Conservation (phyloP, 2,113 vertebrate genomes). For the Platichthys stellatus region DNA sequence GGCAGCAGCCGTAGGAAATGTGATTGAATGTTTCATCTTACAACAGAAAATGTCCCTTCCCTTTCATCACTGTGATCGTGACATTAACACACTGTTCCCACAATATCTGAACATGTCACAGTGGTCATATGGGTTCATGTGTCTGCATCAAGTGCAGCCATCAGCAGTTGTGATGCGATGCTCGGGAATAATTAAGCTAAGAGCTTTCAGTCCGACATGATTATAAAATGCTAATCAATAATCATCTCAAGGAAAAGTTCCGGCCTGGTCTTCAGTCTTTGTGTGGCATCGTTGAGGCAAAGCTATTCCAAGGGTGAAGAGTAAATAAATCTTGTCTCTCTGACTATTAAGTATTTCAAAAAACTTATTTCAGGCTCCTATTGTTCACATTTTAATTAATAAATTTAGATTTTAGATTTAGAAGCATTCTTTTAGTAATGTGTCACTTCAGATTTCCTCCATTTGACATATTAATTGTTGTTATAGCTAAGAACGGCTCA, state of each 20-base stretch:
- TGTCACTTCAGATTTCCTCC: background rate
- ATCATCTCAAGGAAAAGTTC: background rate
- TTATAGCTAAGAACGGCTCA: background rate
- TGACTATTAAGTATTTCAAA: background rate
- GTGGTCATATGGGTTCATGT: background rate
- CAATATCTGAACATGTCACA: slow-evolving; percentile 9
- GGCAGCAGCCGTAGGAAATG: slow-evolving; percentile 1
- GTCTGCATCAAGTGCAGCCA: background rate
- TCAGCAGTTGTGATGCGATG: background rate
- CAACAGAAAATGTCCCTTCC: slow-evolving; percentile 6
- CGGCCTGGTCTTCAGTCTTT: background rate
- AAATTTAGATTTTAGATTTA: background rate
- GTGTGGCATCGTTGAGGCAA: background rate
- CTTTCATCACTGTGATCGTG: slow-evolving; percentile 15
- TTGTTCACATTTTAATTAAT: background rate
- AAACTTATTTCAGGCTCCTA: background rate
- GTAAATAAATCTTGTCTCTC: no score
- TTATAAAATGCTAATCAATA: slow-evolving; percentile 27
- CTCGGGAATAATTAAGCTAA: slow-evolving; percentile 15
- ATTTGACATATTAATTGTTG: background rate
- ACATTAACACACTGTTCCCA: slow-evolving; percentile 20
- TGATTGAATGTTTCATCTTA: background rate
- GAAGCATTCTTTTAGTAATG: background rate
- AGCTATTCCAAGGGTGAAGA: background rate
- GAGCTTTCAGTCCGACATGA: slow-evolving; percentile 8